phyloP scores from a whole-genome alignment of 2,797 vertebrate species.

The Falco concolor region DNA sequence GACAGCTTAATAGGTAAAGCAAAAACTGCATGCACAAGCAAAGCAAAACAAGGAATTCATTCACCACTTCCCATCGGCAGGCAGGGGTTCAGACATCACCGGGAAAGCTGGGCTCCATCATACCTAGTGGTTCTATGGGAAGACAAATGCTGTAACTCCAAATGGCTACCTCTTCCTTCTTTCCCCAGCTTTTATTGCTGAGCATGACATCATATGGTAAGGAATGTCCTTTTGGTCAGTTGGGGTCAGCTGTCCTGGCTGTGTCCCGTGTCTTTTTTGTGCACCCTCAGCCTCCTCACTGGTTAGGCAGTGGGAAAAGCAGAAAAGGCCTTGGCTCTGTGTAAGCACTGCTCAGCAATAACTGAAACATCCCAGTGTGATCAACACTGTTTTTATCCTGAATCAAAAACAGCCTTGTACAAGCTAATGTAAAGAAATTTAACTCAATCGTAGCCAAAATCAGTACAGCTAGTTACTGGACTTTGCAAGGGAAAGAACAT shows the following conservation, averaged over 20 bases:
- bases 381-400: background rate
- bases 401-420: background rate
- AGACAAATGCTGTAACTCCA: too few species aligned
- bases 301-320: background rate
- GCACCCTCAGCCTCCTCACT: accelerated
- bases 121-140: too few species aligned
- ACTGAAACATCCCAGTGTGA: background rate
- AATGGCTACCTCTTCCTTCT: too few species aligned
- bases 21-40: accelerated
- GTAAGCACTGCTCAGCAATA: background rate
- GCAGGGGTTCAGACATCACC: too few species aligned
- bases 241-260: background rate
- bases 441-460: background rate
- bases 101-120: too few species aligned
- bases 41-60: background rate
- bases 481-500: background rate
- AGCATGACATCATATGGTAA: too few species aligned
- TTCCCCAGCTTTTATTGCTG: too few species aligned
- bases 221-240: background rate
- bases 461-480: background rate
- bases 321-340: background rate
- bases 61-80: background rate
- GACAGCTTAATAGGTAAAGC: background rate
- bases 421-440: background rate
- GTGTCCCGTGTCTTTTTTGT: background rate